Base-by-base conservation (phyloP, 2,797 vertebrate species). In the Gouania willdenowi region DNA sequence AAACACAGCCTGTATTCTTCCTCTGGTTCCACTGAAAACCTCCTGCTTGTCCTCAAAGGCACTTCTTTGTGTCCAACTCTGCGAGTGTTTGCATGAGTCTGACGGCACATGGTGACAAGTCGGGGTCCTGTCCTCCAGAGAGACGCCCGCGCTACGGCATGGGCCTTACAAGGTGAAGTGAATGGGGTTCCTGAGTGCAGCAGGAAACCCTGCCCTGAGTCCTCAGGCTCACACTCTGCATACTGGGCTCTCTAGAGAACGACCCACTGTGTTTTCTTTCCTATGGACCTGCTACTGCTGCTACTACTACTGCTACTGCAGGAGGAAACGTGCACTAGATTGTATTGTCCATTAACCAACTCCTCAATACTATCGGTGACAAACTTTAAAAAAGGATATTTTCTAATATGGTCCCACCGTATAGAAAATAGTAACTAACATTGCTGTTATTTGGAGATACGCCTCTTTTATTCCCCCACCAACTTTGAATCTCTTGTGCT, bases 161-260 rank as follows among this genome's bases (percentile, higher is more conserved):
- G 74, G 72, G n/a, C n/a, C 68, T 47, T 68, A 48, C 67, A 27
- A 84, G 71, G 53, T 73, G 75, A 73, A 84, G 85, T 87, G 76
- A 81, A 53, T 26, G n/a, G 26, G 40, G 62, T 46, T 45, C 26
- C 18, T 8, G 41, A 69, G 57, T 39, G 41, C 12, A 49, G 71
- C 84, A 87, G 87, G 86, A 89, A 90, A 77, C 86, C 83, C 75
- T 48, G 64, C 85, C 84, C 82, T 66, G 45, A 53, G 71, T 62
- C 26, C 48, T 42, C 25, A 57, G 48, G 42, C 57, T 36, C 57
- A 53, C 46, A 7, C 34, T 49, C 30, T 49, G 15, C 58, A 39
- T 17, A 17, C 60, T 35, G 31, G 18, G 30, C 38, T 22, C 35
- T 38, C 28, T 37, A 44, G 41, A 47, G 24, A 66, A 34, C 55